phyloP scores from a whole-genome alignment of 35 echinoderm and acorn worm genomes.

The Hemicentrotus pulcherrimus region DNA sequence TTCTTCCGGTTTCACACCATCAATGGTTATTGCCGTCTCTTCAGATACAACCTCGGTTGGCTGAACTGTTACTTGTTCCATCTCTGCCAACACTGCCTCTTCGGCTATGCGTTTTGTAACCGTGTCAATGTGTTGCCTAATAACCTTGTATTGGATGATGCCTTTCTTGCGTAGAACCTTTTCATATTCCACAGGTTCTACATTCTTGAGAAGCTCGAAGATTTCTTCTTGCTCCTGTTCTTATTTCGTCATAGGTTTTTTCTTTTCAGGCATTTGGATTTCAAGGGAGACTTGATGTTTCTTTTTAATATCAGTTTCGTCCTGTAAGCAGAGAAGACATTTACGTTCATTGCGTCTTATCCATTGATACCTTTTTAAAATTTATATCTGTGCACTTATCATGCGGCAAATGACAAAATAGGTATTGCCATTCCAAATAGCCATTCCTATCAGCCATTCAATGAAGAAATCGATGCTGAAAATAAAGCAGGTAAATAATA shows the following conservation, averaged over 20 bases:
- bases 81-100: slow-evolving; percentile 16
- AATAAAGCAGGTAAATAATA: background rate
- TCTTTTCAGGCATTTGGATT: background rate
- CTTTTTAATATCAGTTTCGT: background rate
- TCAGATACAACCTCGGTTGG: too few relatives aligned
- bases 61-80: too few relatives aligned
- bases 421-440: too few relatives aligned
- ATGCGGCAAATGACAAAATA: background rate
- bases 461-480: background rate
- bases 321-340: background rate
- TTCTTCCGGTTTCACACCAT: too few relatives aligned
- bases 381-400: background rate
- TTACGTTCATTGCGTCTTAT: background rate
- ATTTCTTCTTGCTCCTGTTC: slow-evolving; percentile 18
- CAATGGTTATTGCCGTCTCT: too few relatives aligned
- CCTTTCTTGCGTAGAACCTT: background rate
- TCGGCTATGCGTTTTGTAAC: slow-evolving; percentile 52
- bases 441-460: background rate
- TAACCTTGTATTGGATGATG: too few relatives aligned
- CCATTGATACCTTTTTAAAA: background rate
- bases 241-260: background rate
- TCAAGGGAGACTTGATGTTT: background rate
- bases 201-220: slow-evolving; percentile 12
- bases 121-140: slow-evolving; percentile 50
- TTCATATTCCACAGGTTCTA: background rate